Percentiles rank a stretch among this genome's conserved stretches.
These are phyloP conservation scores for Galeruca laticollis DNA, from an alignment of 2,888 invertebrate genomes.

Conservation along the genomic window DNA sequence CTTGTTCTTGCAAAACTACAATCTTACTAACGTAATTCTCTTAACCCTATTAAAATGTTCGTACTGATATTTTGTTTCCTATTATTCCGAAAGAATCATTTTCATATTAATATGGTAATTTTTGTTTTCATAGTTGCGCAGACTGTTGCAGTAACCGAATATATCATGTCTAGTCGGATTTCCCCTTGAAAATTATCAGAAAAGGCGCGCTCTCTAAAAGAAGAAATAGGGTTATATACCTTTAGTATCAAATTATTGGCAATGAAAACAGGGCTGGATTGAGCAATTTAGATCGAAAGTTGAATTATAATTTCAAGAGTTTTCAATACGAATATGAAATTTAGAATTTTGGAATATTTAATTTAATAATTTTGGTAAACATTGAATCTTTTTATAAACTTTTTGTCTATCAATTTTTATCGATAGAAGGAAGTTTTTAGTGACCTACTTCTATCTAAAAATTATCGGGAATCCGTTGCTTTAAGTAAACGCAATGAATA, in stretches of 20 bases:
- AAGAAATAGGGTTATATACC: constrained; percentile 17
- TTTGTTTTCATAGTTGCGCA: constrained; percentile 42
- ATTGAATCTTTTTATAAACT: no score
- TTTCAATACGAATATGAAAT: background rate
- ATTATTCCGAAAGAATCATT: constrained; percentile 51
- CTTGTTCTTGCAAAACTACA: constrained; percentile 36
- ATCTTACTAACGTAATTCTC: constrained; percentile 38
- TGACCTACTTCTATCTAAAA: no score
- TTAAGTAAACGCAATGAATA: no score
- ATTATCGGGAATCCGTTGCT: no score
- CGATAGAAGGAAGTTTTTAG: no score
- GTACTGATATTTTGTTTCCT: constrained; percentile 47
- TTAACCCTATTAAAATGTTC: constrained; percentile 31
- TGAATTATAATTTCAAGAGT: background rate
- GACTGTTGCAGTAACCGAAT: constrained; percentile 35
- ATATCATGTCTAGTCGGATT: constrained; percentile 27
- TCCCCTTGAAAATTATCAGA: constrained; percentile 9
- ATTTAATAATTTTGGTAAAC: background rate
- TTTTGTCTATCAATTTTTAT: no score
- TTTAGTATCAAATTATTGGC: background rate
- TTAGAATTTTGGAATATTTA: background rate
- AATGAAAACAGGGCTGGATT: background rate
- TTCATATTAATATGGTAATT: constrained; percentile 57
- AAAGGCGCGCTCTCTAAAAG: constrained; percentile 14
- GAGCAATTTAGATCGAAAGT: background rate